Evolutionary conservation across 1,140 invertebrate genomes (phyloP).

Genomic region (Hetaerina americana): DNA sequence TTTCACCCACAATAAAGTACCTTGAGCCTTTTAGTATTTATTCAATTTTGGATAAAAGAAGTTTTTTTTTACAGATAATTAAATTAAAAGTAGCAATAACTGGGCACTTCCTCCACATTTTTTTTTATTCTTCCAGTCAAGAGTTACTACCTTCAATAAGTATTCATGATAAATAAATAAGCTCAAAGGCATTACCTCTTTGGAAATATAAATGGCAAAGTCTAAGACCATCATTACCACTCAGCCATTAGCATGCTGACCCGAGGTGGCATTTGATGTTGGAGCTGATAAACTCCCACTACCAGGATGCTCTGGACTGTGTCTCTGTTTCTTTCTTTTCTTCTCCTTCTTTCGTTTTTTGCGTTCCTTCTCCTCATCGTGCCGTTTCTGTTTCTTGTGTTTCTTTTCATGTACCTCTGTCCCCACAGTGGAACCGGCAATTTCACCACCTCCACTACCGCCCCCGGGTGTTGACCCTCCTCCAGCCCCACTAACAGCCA

Average conservation of each 20-base stretch:
- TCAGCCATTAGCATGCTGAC: background rate
- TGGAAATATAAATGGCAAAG: background rate
- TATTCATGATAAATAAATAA: background rate
- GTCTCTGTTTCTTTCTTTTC: slow-evolving; percentile 86
- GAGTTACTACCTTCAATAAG: background rate
- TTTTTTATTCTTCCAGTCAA: too few relatives aligned
- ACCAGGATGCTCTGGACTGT: slow-evolving; percentile 73
- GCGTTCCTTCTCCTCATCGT: slow-evolving; percentile 86
- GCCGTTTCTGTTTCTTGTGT: slow-evolving; percentile 87
- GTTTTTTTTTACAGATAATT: too few relatives aligned
- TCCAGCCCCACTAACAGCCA: slow-evolving; percentile 40
- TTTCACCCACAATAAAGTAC: too few relatives aligned
- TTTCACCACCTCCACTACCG: slow-evolving; percentile 36
- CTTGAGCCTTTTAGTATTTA: too few relatives aligned
- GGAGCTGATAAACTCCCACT: slow-evolving; percentile 17
- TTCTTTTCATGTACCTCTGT: slow-evolving; percentile 85
- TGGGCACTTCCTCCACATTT: too few relatives aligned
- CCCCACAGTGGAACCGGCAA: slow-evolving; percentile 36
- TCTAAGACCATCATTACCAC: background rate
- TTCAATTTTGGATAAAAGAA: too few relatives aligned
- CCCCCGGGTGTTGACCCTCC: slow-evolving; percentile 46
- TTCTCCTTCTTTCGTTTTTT: slow-evolving; percentile 93
- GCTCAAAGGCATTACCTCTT: background rate
- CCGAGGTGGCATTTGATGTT: background rate
- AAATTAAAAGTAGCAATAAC: too few relatives aligned